phyloP scores from a whole-genome alignment of 2,113 vertebrate species.

The Poeciliopsis occidentalis region DNA sequence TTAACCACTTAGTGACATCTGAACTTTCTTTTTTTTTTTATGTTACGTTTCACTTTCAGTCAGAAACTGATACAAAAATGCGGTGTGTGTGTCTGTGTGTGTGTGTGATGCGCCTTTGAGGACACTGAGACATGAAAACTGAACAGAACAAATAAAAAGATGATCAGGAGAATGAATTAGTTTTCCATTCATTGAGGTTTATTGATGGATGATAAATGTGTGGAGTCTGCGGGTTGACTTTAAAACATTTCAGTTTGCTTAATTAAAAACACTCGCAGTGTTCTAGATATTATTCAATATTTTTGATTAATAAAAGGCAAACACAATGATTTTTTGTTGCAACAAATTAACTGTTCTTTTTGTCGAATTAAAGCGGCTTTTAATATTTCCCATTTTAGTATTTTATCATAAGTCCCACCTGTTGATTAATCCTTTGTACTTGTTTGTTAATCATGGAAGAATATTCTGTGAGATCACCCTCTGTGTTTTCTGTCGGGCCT shows the following conservation, averaged over 20 bases:
- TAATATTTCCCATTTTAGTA: constrained; percentile 1
- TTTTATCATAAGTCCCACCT: constrained; percentile 53
- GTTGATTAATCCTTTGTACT: constrained; percentile 54
- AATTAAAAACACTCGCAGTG: constrained; percentile 22
- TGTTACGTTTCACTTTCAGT: constrained; percentile 12
- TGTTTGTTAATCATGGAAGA: constrained; percentile 4
- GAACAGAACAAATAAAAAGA: constrained; percentile 50
- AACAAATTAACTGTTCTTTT: neutral
- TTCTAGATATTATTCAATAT: constrained; percentile 17
- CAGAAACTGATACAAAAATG: neutral
- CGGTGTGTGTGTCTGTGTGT: too few relatives aligned
- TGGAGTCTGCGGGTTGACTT: constrained; percentile 32
- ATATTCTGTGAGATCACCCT: neutral
- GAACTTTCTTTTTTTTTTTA: neutral
- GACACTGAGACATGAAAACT: constrained; percentile 41
- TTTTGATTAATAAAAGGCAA: constrained; percentile 34
- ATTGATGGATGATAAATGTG: constrained; percentile 74
- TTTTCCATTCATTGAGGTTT: constrained; percentile 84
- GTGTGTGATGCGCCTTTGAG: constrained; percentile 16
- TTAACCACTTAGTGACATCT: neutral
- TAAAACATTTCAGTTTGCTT: constrained; percentile 34
- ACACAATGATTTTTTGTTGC: constrained; percentile 1
- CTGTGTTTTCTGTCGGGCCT: neutral
- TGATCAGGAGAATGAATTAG: constrained; percentile 76
- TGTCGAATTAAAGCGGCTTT: neutral